Percentiles rank a stretch among this genome's conserved stretches.
Conservation (phyloP, 2,113 vertebrate species). For the Neotoma lepida region DNA sequence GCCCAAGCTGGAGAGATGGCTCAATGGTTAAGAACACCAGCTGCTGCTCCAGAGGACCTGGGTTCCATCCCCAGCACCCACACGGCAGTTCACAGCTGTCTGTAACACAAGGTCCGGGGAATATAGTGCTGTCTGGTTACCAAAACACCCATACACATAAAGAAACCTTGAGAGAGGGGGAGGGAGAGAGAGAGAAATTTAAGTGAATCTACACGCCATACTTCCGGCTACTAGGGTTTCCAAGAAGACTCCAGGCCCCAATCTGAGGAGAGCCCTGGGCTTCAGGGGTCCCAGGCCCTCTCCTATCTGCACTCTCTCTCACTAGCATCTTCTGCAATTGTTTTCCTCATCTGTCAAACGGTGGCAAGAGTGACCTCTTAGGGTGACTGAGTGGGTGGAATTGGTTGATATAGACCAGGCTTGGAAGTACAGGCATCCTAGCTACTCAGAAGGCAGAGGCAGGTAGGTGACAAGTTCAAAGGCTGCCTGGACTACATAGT, state of each 20-base stretch:
- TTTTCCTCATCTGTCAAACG: neutral
- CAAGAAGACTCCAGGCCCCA: neutral
- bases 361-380: neutral
- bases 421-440: neutral
- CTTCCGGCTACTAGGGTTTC: neutral
- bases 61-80: neutral
- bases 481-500: neutral
- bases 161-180: neutral
- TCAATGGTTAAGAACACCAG: neutral
- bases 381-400: no score
- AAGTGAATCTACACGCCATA: neutral
- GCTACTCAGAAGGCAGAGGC: neutral
- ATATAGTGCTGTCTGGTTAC: neutral
- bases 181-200: no score
- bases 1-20: neutral
- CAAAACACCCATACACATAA: neutral
- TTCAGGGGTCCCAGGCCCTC: neutral
- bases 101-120: neutral
- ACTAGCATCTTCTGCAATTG: neutral
- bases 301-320: no score
- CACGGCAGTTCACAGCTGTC: neutral
- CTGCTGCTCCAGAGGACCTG: neutral
- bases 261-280: neutral
- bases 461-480: neutral
- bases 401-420: neutral